phyloP scores from a whole-genome alignment of 2,113 vertebrate species.

The Pongo abelii region DNA sequence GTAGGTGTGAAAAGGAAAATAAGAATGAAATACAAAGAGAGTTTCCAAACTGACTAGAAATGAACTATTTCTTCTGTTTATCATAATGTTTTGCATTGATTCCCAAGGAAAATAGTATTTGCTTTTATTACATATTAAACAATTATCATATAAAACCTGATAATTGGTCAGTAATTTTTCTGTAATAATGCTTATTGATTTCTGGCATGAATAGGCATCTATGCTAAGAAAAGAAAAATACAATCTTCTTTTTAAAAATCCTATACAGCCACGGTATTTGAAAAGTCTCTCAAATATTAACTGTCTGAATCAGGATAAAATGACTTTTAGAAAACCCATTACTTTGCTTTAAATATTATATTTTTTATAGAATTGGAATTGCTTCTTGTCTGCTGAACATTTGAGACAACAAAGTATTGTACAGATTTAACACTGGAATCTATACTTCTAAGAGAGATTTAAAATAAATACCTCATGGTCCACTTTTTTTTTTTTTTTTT shows the following conservation, averaged over 20 bases:
- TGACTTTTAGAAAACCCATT: not conserved
- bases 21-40: not conserved
- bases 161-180: not conserved
- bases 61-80: not conserved
- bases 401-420: not conserved
- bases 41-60: not conserved
- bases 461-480: not conserved
- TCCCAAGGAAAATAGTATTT: not conserved
- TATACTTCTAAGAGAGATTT: not conserved
- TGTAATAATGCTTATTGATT: not conserved
- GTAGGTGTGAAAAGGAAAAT: not conserved
- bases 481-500: not conserved
- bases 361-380: not conserved
- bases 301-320: not conserved
- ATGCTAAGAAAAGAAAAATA: slow-evolving; percentile 51
- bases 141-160: not conserved
- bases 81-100: not conserved
- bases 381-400: not conserved
- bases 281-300: not conserved
- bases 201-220: not conserved
- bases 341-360: not conserved
- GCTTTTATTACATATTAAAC: not conserved
- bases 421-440: not conserved
- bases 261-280: not conserved
- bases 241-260: not conserved